phyloP scores from a whole-genome alignment of 2,113 vertebrate genomes.

The Poecile atricapillus region DNA sequence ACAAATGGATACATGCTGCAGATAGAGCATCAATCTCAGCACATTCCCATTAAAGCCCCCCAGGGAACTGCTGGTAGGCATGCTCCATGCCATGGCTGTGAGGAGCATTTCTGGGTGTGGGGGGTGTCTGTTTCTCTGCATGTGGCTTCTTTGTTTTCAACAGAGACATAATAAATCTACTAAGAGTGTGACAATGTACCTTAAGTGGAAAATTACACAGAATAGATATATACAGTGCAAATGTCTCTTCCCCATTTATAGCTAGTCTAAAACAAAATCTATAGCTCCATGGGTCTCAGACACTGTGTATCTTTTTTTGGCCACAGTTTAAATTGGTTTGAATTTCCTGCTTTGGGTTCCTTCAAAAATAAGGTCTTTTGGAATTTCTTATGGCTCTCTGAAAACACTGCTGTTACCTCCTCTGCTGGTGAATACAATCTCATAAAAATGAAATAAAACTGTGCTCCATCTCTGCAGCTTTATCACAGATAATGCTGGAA shows the following conservation, averaged over 20 bases:
- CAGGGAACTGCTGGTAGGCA: neutral
- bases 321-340: neutral
- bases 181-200: constrained; percentile 27
- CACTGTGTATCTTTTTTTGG: constrained; percentile 27
- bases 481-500: neutral
- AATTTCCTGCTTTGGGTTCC: constrained; percentile 13
- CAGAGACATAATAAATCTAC: neutral
- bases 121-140: neutral
- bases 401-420: neutral
- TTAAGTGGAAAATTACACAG: constrained; percentile 41
- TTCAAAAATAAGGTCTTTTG: neutral
- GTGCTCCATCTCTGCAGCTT: neutral
- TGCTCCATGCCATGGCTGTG: constrained; percentile 18
- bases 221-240: neutral
- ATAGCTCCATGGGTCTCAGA: neutral
- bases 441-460: neutral
- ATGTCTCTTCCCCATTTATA: constrained; percentile 33
- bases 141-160: constrained; percentile 22
- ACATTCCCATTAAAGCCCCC: constrained; percentile 10
- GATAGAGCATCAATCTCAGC: constrained; percentile 9
- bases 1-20: neutral
- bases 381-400: neutral
- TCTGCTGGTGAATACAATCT: neutral
- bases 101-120: neutral
- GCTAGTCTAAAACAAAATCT: neutral